Percentiles rank a stretch among this genome's conserved stretches.
Evolutionary conservation across 2,113 vertebrate genomes (phyloP).

Genomic region (Pithys albifrons): DNA sequence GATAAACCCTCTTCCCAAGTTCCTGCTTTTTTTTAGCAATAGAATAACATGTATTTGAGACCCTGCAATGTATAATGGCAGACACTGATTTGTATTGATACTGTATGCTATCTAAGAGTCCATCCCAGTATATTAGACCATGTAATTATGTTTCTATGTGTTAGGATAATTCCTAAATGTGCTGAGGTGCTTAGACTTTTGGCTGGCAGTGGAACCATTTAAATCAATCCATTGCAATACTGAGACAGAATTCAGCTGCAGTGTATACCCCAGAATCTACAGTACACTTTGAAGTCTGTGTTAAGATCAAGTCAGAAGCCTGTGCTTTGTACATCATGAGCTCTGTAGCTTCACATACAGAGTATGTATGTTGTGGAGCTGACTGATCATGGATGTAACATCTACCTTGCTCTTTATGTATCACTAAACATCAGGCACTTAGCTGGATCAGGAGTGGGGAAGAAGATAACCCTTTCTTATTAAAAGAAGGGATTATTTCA

Average conservation of each 20-base stretch:
- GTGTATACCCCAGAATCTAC: not conserved
- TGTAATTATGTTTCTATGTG: not conserved
- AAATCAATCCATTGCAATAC: not conserved
- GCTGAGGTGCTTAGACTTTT: not conserved
- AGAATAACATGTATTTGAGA: not conserved
- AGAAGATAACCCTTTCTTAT: not conserved
- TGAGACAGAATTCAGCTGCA: not conserved
- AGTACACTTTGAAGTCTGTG: not conserved
- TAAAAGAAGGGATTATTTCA: not conserved
- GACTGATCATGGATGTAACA: not conserved
- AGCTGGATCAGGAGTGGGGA: not conserved
- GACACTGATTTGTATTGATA: not conserved
- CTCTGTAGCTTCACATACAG: not conserved
- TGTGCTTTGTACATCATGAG: not conserved
- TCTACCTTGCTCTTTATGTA: not conserved
- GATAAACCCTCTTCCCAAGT: not conserved
- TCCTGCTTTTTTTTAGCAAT: not conserved
- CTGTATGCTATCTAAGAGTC: not conserved
- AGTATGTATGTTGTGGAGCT: not conserved
- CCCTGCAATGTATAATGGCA: not conserved
- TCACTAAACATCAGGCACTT: not conserved
- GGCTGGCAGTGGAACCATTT: not conserved
- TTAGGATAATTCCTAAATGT: not conserved
- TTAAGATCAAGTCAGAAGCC: not conserved
- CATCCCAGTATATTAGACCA: not conserved